Evolutionary conservation across 2,888 invertebrate species (phyloP), one percentile per base, ranked within the genome.

Genomic region (Vesta saturnalis): DNA sequence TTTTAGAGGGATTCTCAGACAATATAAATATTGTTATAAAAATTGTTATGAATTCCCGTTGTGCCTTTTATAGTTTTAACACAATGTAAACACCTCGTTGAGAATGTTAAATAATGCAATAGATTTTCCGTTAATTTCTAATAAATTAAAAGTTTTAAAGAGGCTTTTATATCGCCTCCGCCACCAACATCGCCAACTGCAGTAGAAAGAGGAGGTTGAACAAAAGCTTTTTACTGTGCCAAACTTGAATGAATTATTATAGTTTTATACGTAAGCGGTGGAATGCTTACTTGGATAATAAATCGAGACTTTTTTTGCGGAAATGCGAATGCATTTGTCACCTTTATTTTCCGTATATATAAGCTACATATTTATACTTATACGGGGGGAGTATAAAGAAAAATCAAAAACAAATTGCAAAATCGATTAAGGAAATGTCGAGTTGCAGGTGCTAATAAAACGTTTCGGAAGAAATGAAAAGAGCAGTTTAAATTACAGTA

Each of bases 301-400:
- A 80, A 81, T 80, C 74, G 78, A 73, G 74, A 73, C 49, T 49
- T 49, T 76, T 79, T 80, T 79, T 78, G 73, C 76, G 76, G 78
- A 79, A 76, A 77, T 74, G 71, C 77, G 76, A 71, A 76, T 79
- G 79, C 78, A 77, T 78, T 79, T 79, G 79, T 79, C 79, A 79
- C 78, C 78, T 78, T 78, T 77, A 78, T 78, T 77, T 72, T 72
- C 67, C 68, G 69, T 49, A 62, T 64, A 66, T 59, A 69, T 56
- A 46, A 54, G 62, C 60, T 63, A 47, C 49, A 54, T 61, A 72
- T 74, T 75, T 73, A 39, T 72, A 22, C 16, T 16, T 16, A 46
- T 47, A 47, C 49, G n/a, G 19, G 43, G 43, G n/a, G 8, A 10
- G 39, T n/a, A n/a, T 8, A 3, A 23, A 23, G 8, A 23, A 8